phyloP scores from a whole-genome alignment of 2,888 invertebrate genomes.

The Zaprionus lineosus region DNA sequence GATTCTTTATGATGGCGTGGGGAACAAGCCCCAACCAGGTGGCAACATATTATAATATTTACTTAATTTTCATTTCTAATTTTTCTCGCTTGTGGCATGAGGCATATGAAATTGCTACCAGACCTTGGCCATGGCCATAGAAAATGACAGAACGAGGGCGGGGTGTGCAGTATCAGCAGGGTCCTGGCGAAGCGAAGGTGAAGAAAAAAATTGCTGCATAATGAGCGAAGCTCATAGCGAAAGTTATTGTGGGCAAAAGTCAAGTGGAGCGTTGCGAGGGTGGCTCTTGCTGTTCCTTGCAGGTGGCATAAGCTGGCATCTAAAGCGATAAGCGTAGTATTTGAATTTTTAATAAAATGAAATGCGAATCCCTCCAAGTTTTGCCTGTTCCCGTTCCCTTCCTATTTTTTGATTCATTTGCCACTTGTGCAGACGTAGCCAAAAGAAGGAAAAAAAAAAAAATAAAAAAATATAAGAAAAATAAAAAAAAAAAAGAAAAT shows the following conservation, averaged over 20 bases:
- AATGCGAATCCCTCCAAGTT: slow-evolving; percentile 64
- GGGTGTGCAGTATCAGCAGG: too few relatives aligned
- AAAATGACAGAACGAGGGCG: not conserved
- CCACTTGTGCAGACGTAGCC: slow-evolving; percentile 43
- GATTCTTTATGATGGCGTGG: too few relatives aligned
- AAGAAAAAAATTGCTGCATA: slow-evolving; percentile 64
- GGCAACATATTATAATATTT: slow-evolving; percentile 76
- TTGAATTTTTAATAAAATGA: slow-evolving; percentile 79
- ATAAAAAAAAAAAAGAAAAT: slow-evolving; percentile 17
- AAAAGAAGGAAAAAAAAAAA: slow-evolving; percentile 1
- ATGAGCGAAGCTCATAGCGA: slow-evolving; percentile 62
- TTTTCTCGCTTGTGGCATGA: slow-evolving; percentile 52
- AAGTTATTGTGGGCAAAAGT: slow-evolving; percentile 54
- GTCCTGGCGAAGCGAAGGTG: not conserved
- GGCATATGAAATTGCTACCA: slow-evolving; percentile 63
- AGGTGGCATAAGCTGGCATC: slow-evolving; percentile 70
- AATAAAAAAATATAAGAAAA: slow-evolving; percentile 1
- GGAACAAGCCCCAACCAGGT: slow-evolving; percentile 35
- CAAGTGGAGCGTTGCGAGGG: slow-evolving; percentile 31
- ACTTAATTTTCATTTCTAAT: slow-evolving; percentile 79
- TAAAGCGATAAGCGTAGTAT: slow-evolving; percentile 77
- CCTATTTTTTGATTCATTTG: slow-evolving; percentile 55
- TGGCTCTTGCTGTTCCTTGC: slow-evolving; percentile 40
- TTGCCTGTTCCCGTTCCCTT: slow-evolving; percentile 1
- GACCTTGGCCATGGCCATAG: slow-evolving; percentile 48